Percentiles rank a stretch among this genome's conserved stretches.
phyloP scores from a whole-genome alignment of 2,888 invertebrate genomes.

The Gandaritis pyraliata region DNA sequence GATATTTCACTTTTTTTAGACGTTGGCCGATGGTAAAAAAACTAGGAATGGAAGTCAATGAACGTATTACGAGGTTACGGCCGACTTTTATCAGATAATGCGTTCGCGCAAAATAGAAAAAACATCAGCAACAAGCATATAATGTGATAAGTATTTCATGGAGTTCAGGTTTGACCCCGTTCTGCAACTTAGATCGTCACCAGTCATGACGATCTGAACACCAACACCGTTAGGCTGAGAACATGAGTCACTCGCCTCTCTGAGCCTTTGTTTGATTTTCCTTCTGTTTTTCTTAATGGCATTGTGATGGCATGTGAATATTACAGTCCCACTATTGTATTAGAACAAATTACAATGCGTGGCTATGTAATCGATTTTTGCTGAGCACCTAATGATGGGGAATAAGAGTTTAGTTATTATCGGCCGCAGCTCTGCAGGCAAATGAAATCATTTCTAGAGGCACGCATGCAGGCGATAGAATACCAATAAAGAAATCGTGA shows the following conservation, averaged over 20 bases:
- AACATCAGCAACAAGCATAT: not conserved
- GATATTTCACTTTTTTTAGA: not conserved
- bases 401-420: not conserved
- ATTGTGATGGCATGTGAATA: constrained; percentile 44
- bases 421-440: constrained; percentile 1
- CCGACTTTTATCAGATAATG: too few species aligned
- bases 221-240: constrained; percentile 31
- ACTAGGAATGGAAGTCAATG: too few species aligned
- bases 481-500: constrained; percentile 1
- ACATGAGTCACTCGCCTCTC: constrained; percentile 33
- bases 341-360: constrained; percentile 39
- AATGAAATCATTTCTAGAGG: not conserved
- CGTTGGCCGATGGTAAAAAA: too few species aligned
- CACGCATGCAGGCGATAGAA: not conserved
- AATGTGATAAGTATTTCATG: constrained; percentile 5
- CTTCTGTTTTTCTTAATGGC: constrained; percentile 42
- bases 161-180: not conserved
- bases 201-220: constrained; percentile 25
- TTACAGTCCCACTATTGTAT: constrained; percentile 46
- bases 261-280: constrained; percentile 49
- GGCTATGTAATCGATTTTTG: constrained; percentile 38
- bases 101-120: too few species aligned
- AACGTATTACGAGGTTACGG: too few species aligned
- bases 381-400: constrained; percentile 12
- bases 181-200: constrained; percentile 12